Conservation (phyloP, 1,140 invertebrate genomes). For the Spodoptera frugiperda region DNA sequence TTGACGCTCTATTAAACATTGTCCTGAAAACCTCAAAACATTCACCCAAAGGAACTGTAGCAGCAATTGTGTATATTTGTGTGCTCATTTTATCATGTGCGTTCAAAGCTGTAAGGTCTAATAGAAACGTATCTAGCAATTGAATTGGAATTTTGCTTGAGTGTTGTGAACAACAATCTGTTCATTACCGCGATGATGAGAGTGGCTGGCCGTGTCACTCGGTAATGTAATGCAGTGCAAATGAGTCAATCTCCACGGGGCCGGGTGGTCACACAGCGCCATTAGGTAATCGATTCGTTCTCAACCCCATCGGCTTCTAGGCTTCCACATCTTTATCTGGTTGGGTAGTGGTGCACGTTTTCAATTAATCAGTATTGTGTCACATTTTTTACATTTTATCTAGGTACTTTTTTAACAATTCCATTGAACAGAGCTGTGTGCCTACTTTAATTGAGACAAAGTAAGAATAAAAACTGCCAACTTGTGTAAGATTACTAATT, state of each 20-base stretch:
- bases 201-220: conserved; percentile 81
- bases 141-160: conserved; percentile 55
- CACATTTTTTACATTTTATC: neutral
- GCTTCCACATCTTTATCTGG: conserved; percentile 49
- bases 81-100: conserved; percentile 3
- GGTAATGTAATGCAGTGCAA: conserved; percentile 86
- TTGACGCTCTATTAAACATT: conserved; percentile 13
- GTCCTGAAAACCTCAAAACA: conserved; percentile 25
- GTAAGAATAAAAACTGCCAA: neutral
- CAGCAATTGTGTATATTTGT: conserved; percentile 6
- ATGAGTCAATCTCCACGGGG: conserved; percentile 84
- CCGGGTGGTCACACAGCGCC: conserved; percentile 74
- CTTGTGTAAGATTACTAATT: neutral
- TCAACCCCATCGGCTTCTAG: conserved; percentile 71
- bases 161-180: conserved; percentile 64
- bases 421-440: too few species aligned
- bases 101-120: conserved; percentile 32
- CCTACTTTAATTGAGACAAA: neutral
- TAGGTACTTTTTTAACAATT: neutral
- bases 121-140: conserved; percentile 47
- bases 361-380: conserved; percentile 14
- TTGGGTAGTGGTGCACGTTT: neutral
- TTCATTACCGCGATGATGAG: conserved; percentile 81
- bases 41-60: neutral
- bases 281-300: conserved; percentile 84